Base-by-base conservation (phyloP, 1,140 invertebrate genomes). In the Pteromalus puparum region DNA sequence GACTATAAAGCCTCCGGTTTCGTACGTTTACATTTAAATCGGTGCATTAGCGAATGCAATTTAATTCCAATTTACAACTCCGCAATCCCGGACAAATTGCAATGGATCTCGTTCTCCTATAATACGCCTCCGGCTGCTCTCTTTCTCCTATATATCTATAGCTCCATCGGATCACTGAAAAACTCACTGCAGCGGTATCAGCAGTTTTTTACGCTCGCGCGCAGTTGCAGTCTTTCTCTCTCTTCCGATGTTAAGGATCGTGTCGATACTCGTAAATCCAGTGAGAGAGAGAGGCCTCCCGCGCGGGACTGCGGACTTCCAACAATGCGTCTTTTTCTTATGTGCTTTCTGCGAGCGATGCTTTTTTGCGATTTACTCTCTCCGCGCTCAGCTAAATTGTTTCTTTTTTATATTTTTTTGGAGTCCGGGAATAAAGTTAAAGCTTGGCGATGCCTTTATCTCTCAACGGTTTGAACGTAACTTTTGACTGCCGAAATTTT, bases 1-100 rank as follows among this genome's bases (percentile, higher is more conserved):
- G 85, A 77, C 79, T 82, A 82, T 88, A 88, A 87, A 87, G 87
- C 87, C 86, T 89, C 88, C 85, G 84, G 84, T 87, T 85, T 82
- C 83, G 84, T 87, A 73, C 88, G 88, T 90, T 90, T 90, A 88
- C 89, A 90, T 90, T 90, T 89, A 89, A 90, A 90, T 90, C 87
- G 88, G 86, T 83, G 87, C 87, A 89, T 90, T 89, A 90, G 86
- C 87, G 86, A 85, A 82, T 86, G 88, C 88, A 90, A 90, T 90
- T 89, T 88, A 87, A 89, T 90, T 89, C 87, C 89, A 89, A 90
- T 90, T 88, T 88, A 89, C 87, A 87, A 76, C 86, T 87, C 84
- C 78, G 79, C 83, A 84, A 84, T 74, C 82, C 77, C 48, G 48
- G 68, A 84, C 82, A 80, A 84, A 84, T 80, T 81, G 83, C 83